Conservation (phyloP, 92 coral and sea anemone genomes). For the Actinernus sp. region DNA sequence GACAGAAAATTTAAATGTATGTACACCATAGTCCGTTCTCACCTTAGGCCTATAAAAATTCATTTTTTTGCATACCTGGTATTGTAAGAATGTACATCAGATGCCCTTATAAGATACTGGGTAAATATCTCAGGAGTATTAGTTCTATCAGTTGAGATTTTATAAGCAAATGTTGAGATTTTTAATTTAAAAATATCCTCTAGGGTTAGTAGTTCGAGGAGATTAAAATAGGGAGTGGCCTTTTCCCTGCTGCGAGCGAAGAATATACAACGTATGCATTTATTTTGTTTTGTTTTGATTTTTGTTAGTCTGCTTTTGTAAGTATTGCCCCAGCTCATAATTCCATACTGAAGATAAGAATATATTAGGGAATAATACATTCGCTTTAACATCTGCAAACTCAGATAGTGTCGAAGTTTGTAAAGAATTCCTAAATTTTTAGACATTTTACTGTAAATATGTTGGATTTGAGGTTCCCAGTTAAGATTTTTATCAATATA, state of each 20-base stretch:
- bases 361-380: conserved; percentile 3
- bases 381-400: neutral
- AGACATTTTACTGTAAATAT: neutral
- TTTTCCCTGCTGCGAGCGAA: conserved; percentile 15
- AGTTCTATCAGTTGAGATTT: too few species aligned
- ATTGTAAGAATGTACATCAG: too few species aligned
- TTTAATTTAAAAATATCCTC: neutral
- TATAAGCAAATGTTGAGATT: neutral
- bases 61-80: too few species aligned
- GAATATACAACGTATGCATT: conserved; percentile 6
- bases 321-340: conserved; percentile 4
- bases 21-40: too few species aligned
- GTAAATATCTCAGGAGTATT: too few species aligned
- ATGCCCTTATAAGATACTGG: too few species aligned
- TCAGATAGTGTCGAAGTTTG: neutral
- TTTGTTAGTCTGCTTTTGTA: conserved; percentile 1
- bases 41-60: too few species aligned
- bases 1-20: too few species aligned
- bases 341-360: conserved; percentile 1
- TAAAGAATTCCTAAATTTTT: conserved; percentile 11
- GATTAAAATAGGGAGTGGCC: neutral
- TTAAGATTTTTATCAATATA: conserved; percentile 10
- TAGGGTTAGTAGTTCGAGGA: neutral
- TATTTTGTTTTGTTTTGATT: neutral
- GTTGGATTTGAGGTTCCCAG: conserved; percentile 10